phyloP scores from a whole-genome alignment of 2,888 invertebrate genomes.

The Bellardia pandia region DNA sequence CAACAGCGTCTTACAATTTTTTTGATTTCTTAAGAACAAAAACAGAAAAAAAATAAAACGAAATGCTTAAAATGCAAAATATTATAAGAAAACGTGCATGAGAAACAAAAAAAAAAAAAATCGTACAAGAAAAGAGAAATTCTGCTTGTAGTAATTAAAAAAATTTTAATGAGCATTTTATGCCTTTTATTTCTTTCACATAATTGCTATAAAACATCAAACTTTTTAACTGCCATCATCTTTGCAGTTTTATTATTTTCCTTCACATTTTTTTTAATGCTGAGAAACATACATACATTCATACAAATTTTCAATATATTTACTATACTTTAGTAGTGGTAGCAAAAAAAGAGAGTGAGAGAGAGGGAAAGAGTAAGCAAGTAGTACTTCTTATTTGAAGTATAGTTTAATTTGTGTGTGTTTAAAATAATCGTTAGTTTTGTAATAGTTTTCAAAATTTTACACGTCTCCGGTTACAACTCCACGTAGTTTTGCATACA shows the following conservation, averaged over 20 bases:
- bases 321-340: no score
- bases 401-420: no score
- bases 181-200: slow-evolving; percentile 61
- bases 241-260: neutral
- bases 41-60: neutral
- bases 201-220: slow-evolving; percentile 67
- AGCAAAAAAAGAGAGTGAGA: no score
- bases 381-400: no score
- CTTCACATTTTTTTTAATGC: no score
- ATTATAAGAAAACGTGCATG: neutral
- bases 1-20: neutral
- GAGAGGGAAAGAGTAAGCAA: no score
- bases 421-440: no score
- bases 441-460: no score
- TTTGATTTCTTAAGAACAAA: slow-evolving; percentile 40
- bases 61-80: slow-evolving; percentile 60
- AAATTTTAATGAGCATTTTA: slow-evolving; percentile 71
- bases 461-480: no score
- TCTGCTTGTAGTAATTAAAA: slow-evolving; percentile 65
- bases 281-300: no score
- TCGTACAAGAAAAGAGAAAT: neutral
- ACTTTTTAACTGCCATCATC: slow-evolving; percentile 68
- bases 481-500: no score
- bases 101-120: slow-evolving; percentile 24
- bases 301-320: no score